Evolutionary conservation across 30 jellyfish, hydroid and myxozoan species (phyloP).

Genomic region (Aurelia sp.): DNA sequence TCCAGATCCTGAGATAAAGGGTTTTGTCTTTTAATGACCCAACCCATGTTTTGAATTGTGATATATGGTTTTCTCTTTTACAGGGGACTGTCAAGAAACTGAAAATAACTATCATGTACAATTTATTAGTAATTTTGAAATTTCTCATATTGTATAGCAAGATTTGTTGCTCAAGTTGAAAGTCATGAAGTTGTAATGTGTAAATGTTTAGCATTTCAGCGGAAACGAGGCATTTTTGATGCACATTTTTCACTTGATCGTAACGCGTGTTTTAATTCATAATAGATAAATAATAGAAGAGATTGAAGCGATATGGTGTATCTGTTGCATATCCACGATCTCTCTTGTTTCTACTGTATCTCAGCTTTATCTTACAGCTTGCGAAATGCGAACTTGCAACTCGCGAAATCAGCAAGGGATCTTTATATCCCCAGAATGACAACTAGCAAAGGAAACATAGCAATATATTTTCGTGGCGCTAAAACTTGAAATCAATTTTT

Average conservation of each 20-base stretch:
- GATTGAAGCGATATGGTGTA: not conserved
- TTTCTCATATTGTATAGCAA: not conserved
- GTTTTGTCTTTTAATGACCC: no score
- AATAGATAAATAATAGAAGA: not conserved
- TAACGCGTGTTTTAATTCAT: not conserved
- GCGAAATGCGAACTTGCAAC: no score
- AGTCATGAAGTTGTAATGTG: slow-evolving; percentile 57
- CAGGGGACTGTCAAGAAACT: no score
- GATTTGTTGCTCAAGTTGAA: slow-evolving; percentile 4
- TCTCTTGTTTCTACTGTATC: not conserved
- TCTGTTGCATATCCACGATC: not conserved
- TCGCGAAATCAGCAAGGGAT: no score
- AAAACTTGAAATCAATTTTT: no score
- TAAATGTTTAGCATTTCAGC: slow-evolving; percentile 24
- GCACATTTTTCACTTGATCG: not conserved
- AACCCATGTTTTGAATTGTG: no score
- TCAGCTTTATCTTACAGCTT: not conserved
- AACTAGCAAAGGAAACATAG: no score
- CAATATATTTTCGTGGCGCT: no score
- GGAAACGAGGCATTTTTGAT: not conserved
- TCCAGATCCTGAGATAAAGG: no score
- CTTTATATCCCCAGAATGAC: no score
- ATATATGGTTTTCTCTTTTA: no score
- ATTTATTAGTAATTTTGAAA: not conserved
- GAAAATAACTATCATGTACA: no score